Evolutionary conservation across 2,797 vertebrate genomes (phyloP), one percentile per base, ranked within the genome.

Genomic region (Eurystomus glaucurus): DNA sequence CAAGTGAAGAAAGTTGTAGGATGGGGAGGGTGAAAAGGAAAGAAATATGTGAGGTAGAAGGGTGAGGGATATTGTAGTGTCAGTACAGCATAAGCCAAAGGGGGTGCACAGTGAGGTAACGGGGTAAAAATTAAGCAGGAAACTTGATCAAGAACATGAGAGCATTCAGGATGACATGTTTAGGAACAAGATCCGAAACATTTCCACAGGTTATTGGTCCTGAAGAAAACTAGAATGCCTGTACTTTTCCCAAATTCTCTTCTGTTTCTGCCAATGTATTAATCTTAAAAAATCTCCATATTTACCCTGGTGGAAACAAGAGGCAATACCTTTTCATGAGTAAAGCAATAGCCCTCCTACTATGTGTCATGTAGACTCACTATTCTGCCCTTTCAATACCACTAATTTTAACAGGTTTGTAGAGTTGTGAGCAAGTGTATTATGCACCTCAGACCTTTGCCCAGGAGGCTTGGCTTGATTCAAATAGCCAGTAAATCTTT

Each of bases 401-500:
- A 68, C 48, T 83, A 25, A 58, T 69, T 65, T 91, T 76, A 85
- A 51, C 43, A 66, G 17, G 7, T 10, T 85, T 87, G 9, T 48
- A 41, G 29, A 72, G 14, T 12, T 76, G 14, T 77, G 62, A 92
- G 31, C 22, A 33, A 37, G 45, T 17, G 6, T 12, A 31, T 82
- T 75, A 29, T 68, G 33, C 20, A 68, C 41, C 26, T 90, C 69
- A 69, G 80, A 82, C 76, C 80, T 93, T 64, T 75, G 72, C 62
- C 41, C 31, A 58, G 39, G 14, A 10, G 2, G 5, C 17, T n/a
- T 71, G 11, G 29, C 23, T 52, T 80, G 23, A 87, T 94, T 76
- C 50, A 79, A 61, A 58, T 77, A 66, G 46, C 43, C 39, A 21
- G n/a, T 96, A 93, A 90, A 96, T 95, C 79, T 80, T 90, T 68